phyloP scores from a whole-genome alignment of 2,113 vertebrate species.

The Brienomyrus brachyistius region DNA sequence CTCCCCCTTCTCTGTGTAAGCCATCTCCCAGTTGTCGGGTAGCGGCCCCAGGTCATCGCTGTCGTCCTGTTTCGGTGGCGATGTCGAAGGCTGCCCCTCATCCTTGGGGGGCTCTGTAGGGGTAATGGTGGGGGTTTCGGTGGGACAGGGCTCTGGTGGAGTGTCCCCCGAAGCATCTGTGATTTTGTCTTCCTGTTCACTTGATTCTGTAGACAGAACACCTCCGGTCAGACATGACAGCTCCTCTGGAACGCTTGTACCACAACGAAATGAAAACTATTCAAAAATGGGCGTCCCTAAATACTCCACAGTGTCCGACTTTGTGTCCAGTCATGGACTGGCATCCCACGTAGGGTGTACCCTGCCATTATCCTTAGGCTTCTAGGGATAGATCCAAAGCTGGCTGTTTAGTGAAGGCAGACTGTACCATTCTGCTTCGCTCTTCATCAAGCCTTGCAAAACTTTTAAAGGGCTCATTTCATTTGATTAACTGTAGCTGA shows the following conservation, averaged over 20 bases:
- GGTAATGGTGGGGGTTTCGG: constrained; percentile 65
- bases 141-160: constrained; percentile 68
- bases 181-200: constrained; percentile 95
- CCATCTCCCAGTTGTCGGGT: constrained; percentile 99
- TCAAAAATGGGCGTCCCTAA: neutral
- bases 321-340: neutral
- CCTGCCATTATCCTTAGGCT: neutral
- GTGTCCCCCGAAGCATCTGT: constrained; percentile 81
- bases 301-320: neutral
- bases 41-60: constrained; percentile 80
- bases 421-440: neutral
- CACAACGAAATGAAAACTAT: neutral
- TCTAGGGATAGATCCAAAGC: neutral
- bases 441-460: neutral
- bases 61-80: constrained; percentile 72
- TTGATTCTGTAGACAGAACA: constrained; percentile 72
- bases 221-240: neutral
- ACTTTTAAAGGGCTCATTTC: neutral
- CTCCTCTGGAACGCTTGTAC: neutral
- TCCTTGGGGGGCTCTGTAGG: constrained; percentile 76
- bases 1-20: constrained; percentile 97
- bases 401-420: neutral
- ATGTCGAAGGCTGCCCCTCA: constrained; percentile 72
- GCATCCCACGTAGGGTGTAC: neutral
- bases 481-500: neutral